Conservation (phyloP, 2,797 vertebrate species). For the Hypotaenidia philippensis region DNA sequence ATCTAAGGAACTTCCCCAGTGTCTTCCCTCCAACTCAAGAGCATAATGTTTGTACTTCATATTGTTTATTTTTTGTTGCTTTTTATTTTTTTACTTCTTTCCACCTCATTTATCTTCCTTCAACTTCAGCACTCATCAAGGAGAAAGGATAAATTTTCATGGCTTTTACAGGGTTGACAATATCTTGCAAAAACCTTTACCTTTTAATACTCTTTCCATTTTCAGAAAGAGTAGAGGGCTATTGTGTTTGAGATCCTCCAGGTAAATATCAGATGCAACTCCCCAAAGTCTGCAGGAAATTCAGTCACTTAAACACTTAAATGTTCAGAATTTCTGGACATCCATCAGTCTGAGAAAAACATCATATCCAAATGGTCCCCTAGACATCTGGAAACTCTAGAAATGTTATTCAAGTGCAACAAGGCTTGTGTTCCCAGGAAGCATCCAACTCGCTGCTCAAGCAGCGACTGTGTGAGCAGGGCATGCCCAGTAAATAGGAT, state of each 20-base stretch:
- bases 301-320: background rate
- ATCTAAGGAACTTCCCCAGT: background rate
- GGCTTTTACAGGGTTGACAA: background rate
- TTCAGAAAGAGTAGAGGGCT: background rate
- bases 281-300: background rate
- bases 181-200: background rate
- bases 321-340: background rate
- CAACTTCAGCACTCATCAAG: background rate
- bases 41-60: background rate
- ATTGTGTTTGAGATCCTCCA: background rate
- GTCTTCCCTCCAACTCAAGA: background rate
- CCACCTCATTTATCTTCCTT: background rate
- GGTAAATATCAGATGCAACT: background rate
- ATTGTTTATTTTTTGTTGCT: background rate
- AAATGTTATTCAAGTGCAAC: background rate
- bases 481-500: fast-evolving
- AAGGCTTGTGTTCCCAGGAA: background rate
- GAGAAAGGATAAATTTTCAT: background rate
- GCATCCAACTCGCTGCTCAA: background rate
- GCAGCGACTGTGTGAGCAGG: fast-evolving
- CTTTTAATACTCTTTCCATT: background rate
- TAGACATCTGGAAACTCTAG: background rate
- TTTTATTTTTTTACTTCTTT: background rate
- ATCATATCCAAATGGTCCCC: background rate
- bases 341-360: background rate